A percentile compares a stretch with the other conserved stretches of the same genome.
Evolutionary conservation across 2,888 invertebrate species (phyloP).

Genomic region (Cryptophagus acutangulus): DNA sequence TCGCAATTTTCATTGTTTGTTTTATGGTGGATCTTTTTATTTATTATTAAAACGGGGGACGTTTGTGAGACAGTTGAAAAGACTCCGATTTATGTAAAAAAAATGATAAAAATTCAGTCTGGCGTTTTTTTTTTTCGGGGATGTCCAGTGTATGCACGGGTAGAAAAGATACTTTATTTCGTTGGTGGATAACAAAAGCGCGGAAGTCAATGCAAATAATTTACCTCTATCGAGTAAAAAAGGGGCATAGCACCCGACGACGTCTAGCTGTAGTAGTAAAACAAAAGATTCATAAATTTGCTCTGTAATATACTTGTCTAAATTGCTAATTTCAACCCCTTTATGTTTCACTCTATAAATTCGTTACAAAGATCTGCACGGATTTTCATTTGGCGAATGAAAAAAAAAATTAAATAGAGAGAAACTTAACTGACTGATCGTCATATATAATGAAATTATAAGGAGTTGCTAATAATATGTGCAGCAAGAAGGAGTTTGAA

Average conservation of each 20-base stretch:
- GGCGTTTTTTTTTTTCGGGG: slow-evolving; percentile 1
- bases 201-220: slow-evolving; percentile 28
- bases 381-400: too few relatives aligned
- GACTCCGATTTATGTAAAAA: too few relatives aligned
- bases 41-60: neutral
- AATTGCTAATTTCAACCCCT: slow-evolving; percentile 30
- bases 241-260: slow-evolving; percentile 3
- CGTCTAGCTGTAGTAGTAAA: slow-evolving; percentile 25
- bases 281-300: slow-evolving; percentile 29
- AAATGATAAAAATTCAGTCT: neutral
- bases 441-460: too few relatives aligned
- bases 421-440: too few relatives aligned
- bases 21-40: neutral
- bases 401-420: too few relatives aligned
- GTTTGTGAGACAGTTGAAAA: too few relatives aligned
- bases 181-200: slow-evolving; percentile 19
- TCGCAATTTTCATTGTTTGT: too few relatives aligned
- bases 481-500: too few relatives aligned
- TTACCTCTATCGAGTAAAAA: slow-evolving; percentile 27
- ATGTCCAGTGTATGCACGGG: too few relatives aligned
- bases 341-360: slow-evolving; percentile 28
- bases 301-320: slow-evolving; percentile 28
- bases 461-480: too few relatives aligned
- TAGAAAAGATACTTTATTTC: slow-evolving; percentile 22
- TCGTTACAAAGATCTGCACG: slow-evolving; percentile 12